A percentile compares a stretch with the other conserved stretches of the same genome.
Evolutionary conservation across 2,797 vertebrate species (phyloP).

Genomic region (Remorina albescens): DNA sequence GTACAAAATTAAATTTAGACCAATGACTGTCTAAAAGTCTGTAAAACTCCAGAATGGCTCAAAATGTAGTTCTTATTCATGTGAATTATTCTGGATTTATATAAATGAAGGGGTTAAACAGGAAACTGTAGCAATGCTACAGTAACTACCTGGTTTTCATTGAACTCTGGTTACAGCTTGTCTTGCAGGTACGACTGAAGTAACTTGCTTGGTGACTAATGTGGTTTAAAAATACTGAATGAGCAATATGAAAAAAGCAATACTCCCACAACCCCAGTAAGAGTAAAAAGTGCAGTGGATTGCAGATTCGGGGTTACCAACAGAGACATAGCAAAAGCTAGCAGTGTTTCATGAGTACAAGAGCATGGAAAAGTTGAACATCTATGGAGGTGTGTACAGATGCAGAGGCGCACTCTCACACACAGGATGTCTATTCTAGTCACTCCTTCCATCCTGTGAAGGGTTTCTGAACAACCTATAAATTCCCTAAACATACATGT

Average conservation of each 20-base stretch:
- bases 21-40: not conserved
- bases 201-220: conserved; percentile 8
- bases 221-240: not conserved
- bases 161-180: not conserved
- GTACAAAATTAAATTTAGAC: not conserved
- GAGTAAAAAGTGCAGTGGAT: not conserved
- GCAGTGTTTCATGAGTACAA: conserved; percentile 9
- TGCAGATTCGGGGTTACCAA: not conserved
- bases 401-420: conserved; percentile 53
- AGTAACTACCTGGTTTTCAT: not conserved
- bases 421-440: conserved; percentile 80
- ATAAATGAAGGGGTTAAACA: not conserved
- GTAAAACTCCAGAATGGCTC: too few species aligned
- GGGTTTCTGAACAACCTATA: conserved; percentile 53
- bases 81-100: not conserved
- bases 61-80: too few species aligned
- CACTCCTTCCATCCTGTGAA: conserved; percentile 73
- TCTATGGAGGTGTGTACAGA: conserved; percentile 49
- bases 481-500: conserved; percentile 47
- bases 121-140: too few species aligned
- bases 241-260: conserved; percentile 18
- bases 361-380: conserved; percentile 81
- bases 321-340: conserved; percentile 25
- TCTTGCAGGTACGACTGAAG: not conserved
- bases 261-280: too few species aligned